Base-by-base conservation (phyloP, 2,888 invertebrate species). In the Prosopocoilus inquinatus region DNA sequence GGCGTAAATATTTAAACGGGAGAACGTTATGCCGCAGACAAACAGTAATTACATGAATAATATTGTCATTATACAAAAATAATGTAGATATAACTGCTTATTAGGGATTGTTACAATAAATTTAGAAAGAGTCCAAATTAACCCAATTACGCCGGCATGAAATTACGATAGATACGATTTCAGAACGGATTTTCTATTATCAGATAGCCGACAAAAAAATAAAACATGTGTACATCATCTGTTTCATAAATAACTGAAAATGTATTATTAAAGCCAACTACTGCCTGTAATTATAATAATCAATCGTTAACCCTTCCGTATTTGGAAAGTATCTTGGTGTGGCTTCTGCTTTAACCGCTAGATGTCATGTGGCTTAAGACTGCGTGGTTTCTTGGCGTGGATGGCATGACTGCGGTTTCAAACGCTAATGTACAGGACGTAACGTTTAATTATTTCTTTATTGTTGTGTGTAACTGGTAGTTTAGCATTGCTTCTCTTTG, bases 211-310 rank as follows among this genome's bases (percentile, higher is more conserved):
- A 28, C 16, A 11, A 16, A 9, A 28, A 13, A 35, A 32, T 34
- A 33, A 47, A 34, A 48, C 53, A 55, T 60, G 50, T 59, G 57
- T 53, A 54, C 59, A 60, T 63, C 63, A 60, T 64, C 60, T 64
- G 62, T 57, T 58, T 62, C 63, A 62, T 64, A 62, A 63, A 62
- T 62, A 55, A 59, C 58, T 57, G 50, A 52, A 59, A 60, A 52
- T 58, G 43, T 61, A 58, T 63, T 55, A 65, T 65, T 64, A 65
- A 52, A 43, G 33, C 56, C 38, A 62, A 63, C 61, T 51, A 55
- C 55, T 38, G 53, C 28, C 38, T 50, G 50, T 64, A 65, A 65
- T 65, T 64, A 65, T 62, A 61, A 63, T 65, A 64, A 65, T 65
- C 63, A 64, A 63, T 63, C 52, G 55, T 33, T 49, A 43, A 47